Evolutionary conservation across 2,113 vertebrate genomes (phyloP).

Genomic region (Tichodroma muraria): DNA sequence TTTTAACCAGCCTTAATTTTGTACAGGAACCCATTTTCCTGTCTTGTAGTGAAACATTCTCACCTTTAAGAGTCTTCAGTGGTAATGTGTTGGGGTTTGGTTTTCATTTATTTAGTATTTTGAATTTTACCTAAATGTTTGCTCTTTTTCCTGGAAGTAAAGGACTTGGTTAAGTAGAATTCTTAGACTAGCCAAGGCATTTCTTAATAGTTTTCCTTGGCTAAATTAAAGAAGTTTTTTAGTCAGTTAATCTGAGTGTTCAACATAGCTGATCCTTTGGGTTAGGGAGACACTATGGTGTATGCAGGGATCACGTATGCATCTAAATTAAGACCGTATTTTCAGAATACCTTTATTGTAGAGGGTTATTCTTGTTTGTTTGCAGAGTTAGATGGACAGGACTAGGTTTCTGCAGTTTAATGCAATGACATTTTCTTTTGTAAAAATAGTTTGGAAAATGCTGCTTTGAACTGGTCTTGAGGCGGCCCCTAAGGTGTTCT

Average conservation of each 20-base stretch:
- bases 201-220: neutral
- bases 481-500: neutral
- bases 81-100: neutral
- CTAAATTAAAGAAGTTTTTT: neutral
- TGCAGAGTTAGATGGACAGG: neutral
- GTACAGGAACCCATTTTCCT: neutral
- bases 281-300: neutral
- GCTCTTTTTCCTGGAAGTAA: neutral
- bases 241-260: neutral
- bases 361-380: neutral
- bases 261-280: neutral
- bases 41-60: neutral
- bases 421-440: neutral
- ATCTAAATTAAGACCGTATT: neutral
- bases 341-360: neutral
- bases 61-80: neutral
- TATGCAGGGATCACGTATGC: neutral
- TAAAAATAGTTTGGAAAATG: neutral
- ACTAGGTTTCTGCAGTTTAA: neutral
- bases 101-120: neutral
- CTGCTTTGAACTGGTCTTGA: neutral
- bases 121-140: neutral
- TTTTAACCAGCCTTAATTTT: neutral
- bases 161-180: neutral
- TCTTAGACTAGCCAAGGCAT: neutral